Evolutionary conservation across 2,113 vertebrate species (phyloP).

Genomic region (Aldabrachelys gigantea): DNA sequence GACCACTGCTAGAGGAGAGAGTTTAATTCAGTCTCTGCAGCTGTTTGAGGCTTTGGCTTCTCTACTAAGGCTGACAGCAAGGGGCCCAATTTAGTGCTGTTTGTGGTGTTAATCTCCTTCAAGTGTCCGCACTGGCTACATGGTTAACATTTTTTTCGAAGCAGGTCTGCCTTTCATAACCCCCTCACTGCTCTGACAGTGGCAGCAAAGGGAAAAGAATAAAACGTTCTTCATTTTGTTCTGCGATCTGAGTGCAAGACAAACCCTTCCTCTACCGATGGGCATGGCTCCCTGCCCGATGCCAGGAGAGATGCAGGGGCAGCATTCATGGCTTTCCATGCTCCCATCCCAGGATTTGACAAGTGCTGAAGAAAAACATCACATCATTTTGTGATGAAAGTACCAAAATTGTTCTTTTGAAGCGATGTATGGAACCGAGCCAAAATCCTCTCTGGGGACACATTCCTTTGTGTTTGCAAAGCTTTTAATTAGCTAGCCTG

Average conservation of each 20-base stretch:
- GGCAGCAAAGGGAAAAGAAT: not conserved
- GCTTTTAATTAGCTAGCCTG: conserved; percentile 43
- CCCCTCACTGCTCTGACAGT: not conserved
- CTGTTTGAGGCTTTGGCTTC: not conserved
- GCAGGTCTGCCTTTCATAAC: fast-evolving
- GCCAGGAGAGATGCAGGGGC: not conserved
- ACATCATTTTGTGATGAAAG: not conserved
- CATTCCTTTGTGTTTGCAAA: conserved; percentile 32
- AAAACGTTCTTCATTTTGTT: fast-evolving
- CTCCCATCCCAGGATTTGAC: not conserved
- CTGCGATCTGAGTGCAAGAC: not conserved
- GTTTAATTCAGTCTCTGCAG: not conserved
- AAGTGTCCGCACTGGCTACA: not conserved
- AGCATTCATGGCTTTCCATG: not conserved
- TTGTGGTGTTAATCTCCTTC: not conserved
- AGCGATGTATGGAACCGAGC: not conserved
- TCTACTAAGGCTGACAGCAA: fast-evolving
- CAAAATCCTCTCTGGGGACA: not conserved
- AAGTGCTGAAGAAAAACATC: not conserved
- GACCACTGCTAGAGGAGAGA: not conserved
- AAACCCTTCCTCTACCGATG: fast-evolving
- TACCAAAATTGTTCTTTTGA: not conserved
- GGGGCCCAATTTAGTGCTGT: not conserved
- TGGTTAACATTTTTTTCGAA: not conserved
- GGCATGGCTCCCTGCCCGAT: not conserved